These are phyloP conservation scores for Holotrichia oblita DNA, from an alignment of 1,140 invertebrate genomes.

Conservation along the genomic window DNA sequence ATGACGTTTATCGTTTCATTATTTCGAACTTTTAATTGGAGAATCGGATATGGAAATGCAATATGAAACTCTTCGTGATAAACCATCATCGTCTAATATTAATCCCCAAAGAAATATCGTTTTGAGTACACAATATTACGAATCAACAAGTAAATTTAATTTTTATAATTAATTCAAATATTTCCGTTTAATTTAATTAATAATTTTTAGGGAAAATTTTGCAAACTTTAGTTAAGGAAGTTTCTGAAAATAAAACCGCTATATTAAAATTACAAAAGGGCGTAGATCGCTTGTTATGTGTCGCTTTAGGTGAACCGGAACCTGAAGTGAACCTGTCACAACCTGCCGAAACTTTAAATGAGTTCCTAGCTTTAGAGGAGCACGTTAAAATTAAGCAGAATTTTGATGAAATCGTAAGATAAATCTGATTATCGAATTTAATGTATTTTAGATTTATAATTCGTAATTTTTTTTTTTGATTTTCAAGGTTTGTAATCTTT, in stretches of 20 bases:
- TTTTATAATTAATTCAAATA: neutral
- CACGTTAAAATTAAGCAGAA: conserved; percentile 40
- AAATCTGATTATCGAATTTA: neutral
- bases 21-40: neutral
- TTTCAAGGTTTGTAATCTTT: conserved; percentile 10
- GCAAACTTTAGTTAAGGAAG: conserved; percentile 3
- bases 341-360: conserved; percentile 39
- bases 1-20: neutral
- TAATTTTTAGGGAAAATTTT: conserved; percentile 31
- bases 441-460: neutral
- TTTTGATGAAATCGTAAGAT: conserved; percentile 33
- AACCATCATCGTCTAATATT: neutral
- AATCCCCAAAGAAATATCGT: neutral
- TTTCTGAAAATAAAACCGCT: conserved; percentile 14
- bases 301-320: conserved; percentile 32
- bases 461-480: too few relatives aligned
- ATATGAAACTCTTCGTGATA: neutral
- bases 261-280: conserved; percentile 33
- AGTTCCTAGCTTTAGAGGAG: conserved; percentile 35
- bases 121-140: conserved; percentile 5
- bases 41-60: conserved; percentile 20
- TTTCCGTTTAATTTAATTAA: neutral
- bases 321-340: conserved; percentile 39
- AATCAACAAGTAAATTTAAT: conserved; percentile 28
- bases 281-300: conserved; percentile 24